Evolutionary conservation across 1,140 invertebrate species (phyloP).

Genomic region (Leucophenga varia): DNA sequence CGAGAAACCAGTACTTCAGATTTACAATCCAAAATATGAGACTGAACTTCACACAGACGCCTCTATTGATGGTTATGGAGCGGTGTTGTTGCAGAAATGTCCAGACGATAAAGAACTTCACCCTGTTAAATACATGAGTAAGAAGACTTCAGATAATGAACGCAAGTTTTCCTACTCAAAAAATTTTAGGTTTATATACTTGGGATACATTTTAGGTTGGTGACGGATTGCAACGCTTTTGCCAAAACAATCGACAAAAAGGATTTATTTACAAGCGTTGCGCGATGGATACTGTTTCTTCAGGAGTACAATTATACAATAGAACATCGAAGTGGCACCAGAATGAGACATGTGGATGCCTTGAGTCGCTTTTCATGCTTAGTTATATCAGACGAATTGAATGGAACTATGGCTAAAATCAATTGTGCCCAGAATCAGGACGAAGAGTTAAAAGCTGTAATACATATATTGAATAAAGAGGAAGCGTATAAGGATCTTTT

Average conservation of each 20-base stretch:
- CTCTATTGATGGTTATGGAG: slow-evolving; percentile 31
- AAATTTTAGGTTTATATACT: slow-evolving; percentile 54
- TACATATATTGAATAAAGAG: slow-evolving; percentile 1
- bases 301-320: slow-evolving; percentile 31
- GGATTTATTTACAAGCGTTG: slow-evolving; percentile 31
- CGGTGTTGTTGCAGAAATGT: slow-evolving; percentile 39
- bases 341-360: slow-evolving; percentile 41
- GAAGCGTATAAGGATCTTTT: slow-evolving; percentile 2
- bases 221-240: slow-evolving; percentile 16
- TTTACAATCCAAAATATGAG: slow-evolving; percentile 34
- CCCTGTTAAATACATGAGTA: slow-evolving; percentile 55
- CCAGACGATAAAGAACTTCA: slow-evolving; percentile 51
- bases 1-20: slow-evolving; percentile 40
- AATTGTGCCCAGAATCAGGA: slow-evolving; percentile 15
- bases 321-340: slow-evolving; percentile 22
- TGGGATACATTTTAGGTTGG: slow-evolving; percentile 47
- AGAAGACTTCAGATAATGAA: slow-evolving; percentile 43
- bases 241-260: too few relatives aligned
- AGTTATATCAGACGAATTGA: not conserved
- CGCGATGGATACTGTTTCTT: slow-evolving; percentile 30
- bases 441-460: slow-evolving; percentile 2
- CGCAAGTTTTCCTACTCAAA: slow-evolving; percentile 34
- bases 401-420: slow-evolving; percentile 8
- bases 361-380: slow-evolving; percentile 27
- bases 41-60: slow-evolving; percentile 54